phyloP scores from a whole-genome alignment of 1,140 invertebrate species.

The Drosophila virilis region DNA sequence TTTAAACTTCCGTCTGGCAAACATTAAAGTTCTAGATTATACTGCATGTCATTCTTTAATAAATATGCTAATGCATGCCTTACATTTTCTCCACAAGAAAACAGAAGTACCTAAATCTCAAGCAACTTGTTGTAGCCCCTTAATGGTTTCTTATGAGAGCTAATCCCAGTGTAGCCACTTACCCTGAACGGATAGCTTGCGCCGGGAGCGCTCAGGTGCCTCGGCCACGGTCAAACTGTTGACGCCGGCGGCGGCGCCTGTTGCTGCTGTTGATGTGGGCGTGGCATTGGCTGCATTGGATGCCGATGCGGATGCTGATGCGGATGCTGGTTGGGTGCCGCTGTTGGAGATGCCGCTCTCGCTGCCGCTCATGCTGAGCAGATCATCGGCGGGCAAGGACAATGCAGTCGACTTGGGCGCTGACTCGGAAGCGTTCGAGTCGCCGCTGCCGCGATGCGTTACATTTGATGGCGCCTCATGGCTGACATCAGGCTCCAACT shows the following conservation, averaged over 20 bases:
- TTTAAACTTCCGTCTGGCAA: too few species aligned
- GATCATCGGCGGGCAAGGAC: conserved; percentile 71
- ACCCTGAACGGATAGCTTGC: conserved; percentile 83
- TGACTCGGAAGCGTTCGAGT: conserved; percentile 62
- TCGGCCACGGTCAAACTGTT: conserved; percentile 70
- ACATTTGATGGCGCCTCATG: conserved; percentile 33
- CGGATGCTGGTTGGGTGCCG: conserved; percentile 36
- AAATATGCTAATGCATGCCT: too few species aligned
- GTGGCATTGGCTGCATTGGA: conserved; percentile 45
- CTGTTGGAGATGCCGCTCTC: conserved; percentile 67
- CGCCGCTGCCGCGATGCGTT: conserved; percentile 51
- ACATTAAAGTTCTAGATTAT: too few species aligned
- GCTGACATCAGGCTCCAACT: conserved; percentile 31
- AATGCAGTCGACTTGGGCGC: conserved; percentile 71
- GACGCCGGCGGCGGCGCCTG: conserved; percentile 13
- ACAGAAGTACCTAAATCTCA: too few species aligned
- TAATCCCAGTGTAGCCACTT: conserved; percentile 8
- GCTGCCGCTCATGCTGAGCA: conserved; percentile 69
- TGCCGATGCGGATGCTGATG: background rate
- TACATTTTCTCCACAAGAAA: too few species aligned
- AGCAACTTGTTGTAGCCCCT: background rate
- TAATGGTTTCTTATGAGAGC: background rate
- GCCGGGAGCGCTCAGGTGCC: conserved; percentile 64
- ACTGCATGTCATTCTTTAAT: too few species aligned
- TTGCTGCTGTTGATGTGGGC: conserved; percentile 42